A percentile compares a stretch with the other conserved stretches of the same genome.
These are phyloP conservation scores for Anoplophora glabripennis DNA, from an alignment of 1,140 invertebrate genomes.

Conservation along the genomic window DNA sequence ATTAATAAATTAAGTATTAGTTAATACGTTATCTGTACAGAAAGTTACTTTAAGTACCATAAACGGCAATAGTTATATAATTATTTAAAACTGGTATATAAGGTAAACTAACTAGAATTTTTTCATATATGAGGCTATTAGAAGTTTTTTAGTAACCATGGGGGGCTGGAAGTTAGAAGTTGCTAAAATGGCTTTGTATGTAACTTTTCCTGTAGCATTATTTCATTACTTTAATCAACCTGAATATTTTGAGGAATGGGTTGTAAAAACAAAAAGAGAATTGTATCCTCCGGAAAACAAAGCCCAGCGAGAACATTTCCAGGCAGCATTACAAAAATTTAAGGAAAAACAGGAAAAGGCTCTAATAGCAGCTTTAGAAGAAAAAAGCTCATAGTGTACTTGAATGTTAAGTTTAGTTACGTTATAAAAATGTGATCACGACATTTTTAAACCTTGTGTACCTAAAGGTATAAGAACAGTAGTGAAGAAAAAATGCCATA, in stretches of 20 bases:
- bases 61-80: too few species aligned
- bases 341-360: background rate
- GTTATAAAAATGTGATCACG: too few species aligned
- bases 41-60: too few species aligned
- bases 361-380: background rate
- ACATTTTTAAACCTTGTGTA: too few species aligned
- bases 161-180: constrained; percentile 79
- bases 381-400: background rate
- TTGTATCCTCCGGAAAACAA: constrained; percentile 67
- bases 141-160: constrained; percentile 52
- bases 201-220: constrained; percentile 76
- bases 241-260: constrained; percentile 75
- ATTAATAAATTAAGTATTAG: too few species aligned
- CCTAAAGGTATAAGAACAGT: too few species aligned
- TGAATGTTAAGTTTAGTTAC: background rate
- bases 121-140: too few species aligned
- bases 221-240: constrained; percentile 88
- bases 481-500: too few species aligned
- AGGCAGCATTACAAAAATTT: background rate
- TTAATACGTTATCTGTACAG: too few species aligned
- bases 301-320: constrained; percentile 52
- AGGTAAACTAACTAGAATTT: too few species aligned
- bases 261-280: constrained; percentile 66
- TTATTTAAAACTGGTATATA: too few species aligned
- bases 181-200: constrained; percentile 77